Evolutionary conservation across 2,888 invertebrate species (phyloP), one percentile per base, ranked within the genome.

Genomic region (Limnephilus lunatus): DNA sequence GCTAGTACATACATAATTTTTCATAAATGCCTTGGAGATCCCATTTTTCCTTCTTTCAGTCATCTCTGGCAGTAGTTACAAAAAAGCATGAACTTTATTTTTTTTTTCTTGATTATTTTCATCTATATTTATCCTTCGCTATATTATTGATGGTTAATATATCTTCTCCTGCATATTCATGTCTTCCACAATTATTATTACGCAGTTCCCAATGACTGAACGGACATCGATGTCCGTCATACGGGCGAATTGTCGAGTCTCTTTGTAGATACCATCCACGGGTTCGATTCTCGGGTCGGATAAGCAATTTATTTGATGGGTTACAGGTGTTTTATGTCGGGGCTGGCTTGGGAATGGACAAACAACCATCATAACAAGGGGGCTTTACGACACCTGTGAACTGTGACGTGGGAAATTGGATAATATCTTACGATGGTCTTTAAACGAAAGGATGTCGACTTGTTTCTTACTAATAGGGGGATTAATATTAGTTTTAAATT

Each of bases 171-270:
- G 25, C 4, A 19, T 25, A 25, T 68, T 68, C 14, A 7, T 7
- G 19, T 35, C 83, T 83, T 83, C 32, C 83, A 83, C 19, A 30
- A 25, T 5, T 35, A 30, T 82, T 68, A 19, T 68, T 68, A 5
- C 53, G 53, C 53, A 25, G 4, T 68, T 68, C 53, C 53, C 53
- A 68, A 68, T 7, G 53, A 68, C 53, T 25, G 53, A 35, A 83
- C 19, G 83, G 83, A 15, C 83, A 35, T 35, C 25, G 83, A 31
- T 30, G 31, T n/a, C 83, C 3, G 83, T 7, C 83, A 83, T 83
- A 83, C 35, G 83, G 83, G 83, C 83, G 83, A 30, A 31, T 83
- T 83, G 83, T 83, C 31, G 83, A 83, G 31, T 30, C 83, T 31
- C 82, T 82, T 82, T 32, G 31, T 31, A 30, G 82, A 32, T 14